Percentiles rank a stretch among this genome's conserved stretches.
Evolutionary conservation across 2,797 vertebrate species (phyloP).

Genomic region (Carcharodon carcharias): DNA sequence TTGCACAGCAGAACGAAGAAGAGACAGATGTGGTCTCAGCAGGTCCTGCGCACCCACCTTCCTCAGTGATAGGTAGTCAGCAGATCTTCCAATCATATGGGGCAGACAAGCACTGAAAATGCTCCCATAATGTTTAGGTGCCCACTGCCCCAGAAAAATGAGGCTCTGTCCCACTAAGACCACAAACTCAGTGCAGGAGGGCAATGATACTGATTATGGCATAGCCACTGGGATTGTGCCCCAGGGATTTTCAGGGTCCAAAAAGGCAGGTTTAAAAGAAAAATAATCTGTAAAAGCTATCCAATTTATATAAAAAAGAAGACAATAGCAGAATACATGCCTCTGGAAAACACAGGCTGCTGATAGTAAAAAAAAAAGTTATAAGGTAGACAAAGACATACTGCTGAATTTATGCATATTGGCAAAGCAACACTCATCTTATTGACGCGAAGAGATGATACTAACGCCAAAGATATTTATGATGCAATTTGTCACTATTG

Average conservation of each 20-base stretch:
- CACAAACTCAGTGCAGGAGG: background rate
- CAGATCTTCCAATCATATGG: background rate
- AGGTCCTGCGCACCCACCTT: background rate
- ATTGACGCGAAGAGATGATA: background rate
- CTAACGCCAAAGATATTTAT: background rate
- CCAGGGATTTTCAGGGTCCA: background rate
- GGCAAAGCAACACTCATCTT: background rate
- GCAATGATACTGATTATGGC: background rate
- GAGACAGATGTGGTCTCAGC: background rate
- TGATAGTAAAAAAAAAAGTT: background rate
- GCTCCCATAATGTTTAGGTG: background rate
- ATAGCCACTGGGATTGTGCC: background rate
- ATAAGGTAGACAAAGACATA: background rate
- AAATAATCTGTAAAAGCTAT: background rate
- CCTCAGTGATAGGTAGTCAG: background rate
- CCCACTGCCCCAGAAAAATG: background rate
- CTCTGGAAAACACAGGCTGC: background rate
- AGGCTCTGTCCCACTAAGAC: background rate
- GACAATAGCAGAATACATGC: background rate
- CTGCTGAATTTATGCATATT: background rate
- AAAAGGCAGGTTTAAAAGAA: background rate
- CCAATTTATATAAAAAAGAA: background rate
- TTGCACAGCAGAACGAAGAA: background rate
- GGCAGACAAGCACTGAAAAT: too few species aligned
- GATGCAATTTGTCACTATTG: background rate